These are phyloP conservation scores for Heliconius hewitsoni DNA, from an alignment of 1,140 invertebrate genomes.

Conservation along the genomic window DNA sequence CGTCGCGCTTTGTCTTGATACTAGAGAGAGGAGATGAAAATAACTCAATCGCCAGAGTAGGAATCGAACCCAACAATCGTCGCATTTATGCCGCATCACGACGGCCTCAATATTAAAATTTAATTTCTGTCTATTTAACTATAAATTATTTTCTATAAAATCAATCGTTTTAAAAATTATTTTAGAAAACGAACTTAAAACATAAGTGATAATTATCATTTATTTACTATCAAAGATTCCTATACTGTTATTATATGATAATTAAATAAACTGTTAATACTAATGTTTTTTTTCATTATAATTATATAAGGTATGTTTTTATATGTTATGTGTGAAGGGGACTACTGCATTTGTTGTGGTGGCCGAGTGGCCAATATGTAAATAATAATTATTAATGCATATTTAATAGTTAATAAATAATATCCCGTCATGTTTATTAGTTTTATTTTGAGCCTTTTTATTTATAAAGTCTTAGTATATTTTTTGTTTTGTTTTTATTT, in stretches of 20 bases:
- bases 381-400: conserved; percentile 34
- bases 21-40: too few relatives aligned
- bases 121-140: too few relatives aligned
- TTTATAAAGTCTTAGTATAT: not conserved
- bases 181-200: not conserved
- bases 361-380: conserved; percentile 21
- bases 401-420: conserved; percentile 42
- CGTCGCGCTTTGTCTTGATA: too few relatives aligned
- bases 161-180: not conserved
- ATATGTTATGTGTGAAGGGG: conserved; percentile 28
- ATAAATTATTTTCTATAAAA: too few relatives aligned
- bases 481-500: not conserved
- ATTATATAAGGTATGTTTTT: conserved; percentile 21
- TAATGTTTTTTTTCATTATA: conserved; percentile 2
- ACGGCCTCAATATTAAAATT: too few relatives aligned
- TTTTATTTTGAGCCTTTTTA: conserved; percentile 28
- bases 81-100: too few relatives aligned
- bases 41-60: too few relatives aligned
- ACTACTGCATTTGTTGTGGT: conserved; percentile 9
- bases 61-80: too few relatives aligned
- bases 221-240: not conserved
- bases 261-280: not conserved
- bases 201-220: not conserved
- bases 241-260: not conserved
- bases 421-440: conserved; percentile 22